Evolutionary conservation across 1,140 invertebrate species (phyloP).

Genomic region (Lucilia cuprina): DNA sequence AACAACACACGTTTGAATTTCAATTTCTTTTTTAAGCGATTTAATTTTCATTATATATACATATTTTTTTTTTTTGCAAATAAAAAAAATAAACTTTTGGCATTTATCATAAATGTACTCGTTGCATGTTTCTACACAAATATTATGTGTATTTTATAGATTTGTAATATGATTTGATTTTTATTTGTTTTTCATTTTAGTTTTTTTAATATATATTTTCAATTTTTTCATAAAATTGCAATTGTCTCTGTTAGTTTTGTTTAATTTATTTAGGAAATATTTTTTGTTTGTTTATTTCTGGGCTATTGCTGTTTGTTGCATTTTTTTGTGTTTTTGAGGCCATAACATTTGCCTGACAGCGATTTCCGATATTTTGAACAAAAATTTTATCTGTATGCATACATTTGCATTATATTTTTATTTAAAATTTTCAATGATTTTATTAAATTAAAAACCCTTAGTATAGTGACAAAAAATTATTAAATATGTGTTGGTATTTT

Average conservation of each 20-base stretch:
- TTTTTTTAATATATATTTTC: too few species aligned
- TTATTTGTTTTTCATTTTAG: neutral
- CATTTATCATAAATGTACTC: neutral
- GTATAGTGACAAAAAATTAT: neutral
- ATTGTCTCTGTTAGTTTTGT: neutral
- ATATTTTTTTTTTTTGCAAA: neutral
- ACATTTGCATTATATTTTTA: neutral
- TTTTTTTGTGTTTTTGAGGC: neutral
- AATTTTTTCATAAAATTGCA: neutral
- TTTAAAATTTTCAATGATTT: neutral
- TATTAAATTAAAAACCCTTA: neutral
- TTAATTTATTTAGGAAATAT: neutral
- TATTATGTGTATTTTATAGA: neutral
- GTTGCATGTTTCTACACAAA: neutral
- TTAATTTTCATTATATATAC: neutral
- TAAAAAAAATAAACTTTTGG: neutral
- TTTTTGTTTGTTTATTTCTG: neutral
- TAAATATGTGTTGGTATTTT: neutral
- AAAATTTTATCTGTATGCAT: neutral
- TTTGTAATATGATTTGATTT: neutral
- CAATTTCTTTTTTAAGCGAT: neutral
- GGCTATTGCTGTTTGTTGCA: neutral
- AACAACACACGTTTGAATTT: neutral
- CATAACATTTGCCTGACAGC: neutral
- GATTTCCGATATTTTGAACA: neutral